Percentiles rank a stretch among this genome's conserved stretches.
Conservation (phyloP, 2,797 vertebrate genomes). For the Paratrypauchen microcephalus region DNA sequence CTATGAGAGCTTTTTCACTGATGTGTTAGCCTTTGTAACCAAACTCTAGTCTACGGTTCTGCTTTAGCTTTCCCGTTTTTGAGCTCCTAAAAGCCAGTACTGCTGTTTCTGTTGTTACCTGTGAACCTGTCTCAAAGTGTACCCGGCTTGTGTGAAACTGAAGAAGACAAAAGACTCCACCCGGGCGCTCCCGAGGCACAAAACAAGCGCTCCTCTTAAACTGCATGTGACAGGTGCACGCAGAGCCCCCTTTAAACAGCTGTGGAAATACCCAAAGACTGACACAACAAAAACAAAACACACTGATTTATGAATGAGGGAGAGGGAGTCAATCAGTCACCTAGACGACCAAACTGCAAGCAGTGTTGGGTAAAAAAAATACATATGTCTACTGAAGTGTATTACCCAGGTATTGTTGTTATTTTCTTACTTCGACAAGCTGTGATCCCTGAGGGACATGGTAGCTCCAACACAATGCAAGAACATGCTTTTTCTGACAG, state of each 20-base stretch:
- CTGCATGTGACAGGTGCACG: slow-evolving; percentile 7
- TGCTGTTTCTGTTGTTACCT: neutral
- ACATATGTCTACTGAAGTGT: neutral
- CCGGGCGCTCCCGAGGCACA: neutral
- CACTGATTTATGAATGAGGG: neutral
- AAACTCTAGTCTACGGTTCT: neutral
- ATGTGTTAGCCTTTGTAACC: no score
- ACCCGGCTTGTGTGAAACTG: neutral
- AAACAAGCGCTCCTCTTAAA: slow-evolving; percentile 2
- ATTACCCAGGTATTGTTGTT: neutral
- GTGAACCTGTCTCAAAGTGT: neutral
- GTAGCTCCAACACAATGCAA: neutral
- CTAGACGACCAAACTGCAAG: neutral
- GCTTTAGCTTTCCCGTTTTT: neutral
- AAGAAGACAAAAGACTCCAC: slow-evolving; percentile 6
- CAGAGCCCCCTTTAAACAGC: slow-evolving; percentile 2
- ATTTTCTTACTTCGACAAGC: neutral
- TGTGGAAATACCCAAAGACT: neutral
- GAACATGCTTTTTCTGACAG: neutral
- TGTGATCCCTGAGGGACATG: no score
- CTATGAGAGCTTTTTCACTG: neutral
- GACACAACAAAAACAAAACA: neutral
- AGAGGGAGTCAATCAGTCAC: neutral
- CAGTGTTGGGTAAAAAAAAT: neutral
- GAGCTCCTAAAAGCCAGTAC: neutral